Conservation (phyloP, 2,113 vertebrate species). For the Colius striatus region DNA sequence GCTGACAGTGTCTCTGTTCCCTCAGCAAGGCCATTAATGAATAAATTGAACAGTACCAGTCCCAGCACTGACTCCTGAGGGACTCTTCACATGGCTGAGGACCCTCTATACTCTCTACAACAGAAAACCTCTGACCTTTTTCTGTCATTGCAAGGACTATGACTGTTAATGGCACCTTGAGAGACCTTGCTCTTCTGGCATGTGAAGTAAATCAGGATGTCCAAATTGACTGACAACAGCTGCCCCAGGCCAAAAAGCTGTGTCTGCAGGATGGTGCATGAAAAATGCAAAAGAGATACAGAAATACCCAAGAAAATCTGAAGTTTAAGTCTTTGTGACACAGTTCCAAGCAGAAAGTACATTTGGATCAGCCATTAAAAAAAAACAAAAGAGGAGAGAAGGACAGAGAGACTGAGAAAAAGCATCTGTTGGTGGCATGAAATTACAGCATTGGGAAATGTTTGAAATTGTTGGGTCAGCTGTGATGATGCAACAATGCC, state of each 20-base stretch:
- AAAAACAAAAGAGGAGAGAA: not conserved
- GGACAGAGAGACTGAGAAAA: not conserved
- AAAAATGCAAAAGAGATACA: not conserved
- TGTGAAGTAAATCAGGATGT: not conserved
- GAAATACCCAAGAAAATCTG: not conserved
- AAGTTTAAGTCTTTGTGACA: not conserved
- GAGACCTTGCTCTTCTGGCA: not conserved
- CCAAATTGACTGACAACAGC: not conserved
- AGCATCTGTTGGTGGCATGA: not conserved
- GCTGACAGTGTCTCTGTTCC: too few species aligned
- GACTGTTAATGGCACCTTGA: not conserved
- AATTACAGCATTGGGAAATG: conserved; percentile 34
- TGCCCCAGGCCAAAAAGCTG: not conserved
- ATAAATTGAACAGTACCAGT: too few species aligned
- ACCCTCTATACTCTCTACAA: not conserved
- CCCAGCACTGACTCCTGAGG: too few species aligned
- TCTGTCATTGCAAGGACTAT: not conserved
- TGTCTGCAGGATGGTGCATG: not conserved
- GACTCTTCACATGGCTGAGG: not conserved
- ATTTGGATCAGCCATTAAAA: not conserved
- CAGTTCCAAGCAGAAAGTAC: not conserved
- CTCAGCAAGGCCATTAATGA: too few species aligned
- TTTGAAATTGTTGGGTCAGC: not conserved
- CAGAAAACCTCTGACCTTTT: not conserved
- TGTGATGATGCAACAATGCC: not conserved